Evolutionary conservation across 1,140 invertebrate species (phyloP), one percentile per base, ranked within the genome.

Genomic region (Rhagoletis zephyria): DNA sequence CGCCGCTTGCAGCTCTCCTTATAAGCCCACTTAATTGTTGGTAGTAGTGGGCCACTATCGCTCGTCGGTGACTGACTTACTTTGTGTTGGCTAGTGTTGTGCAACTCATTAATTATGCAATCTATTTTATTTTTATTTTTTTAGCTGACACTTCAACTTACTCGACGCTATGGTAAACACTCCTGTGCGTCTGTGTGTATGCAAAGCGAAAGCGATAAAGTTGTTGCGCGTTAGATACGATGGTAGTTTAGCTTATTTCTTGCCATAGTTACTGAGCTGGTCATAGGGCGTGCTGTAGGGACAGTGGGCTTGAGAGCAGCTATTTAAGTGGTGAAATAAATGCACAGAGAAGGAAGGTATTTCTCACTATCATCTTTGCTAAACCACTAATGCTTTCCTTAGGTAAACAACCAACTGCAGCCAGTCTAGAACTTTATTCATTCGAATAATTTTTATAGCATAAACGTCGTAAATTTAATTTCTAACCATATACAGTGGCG

Each of bases 101-200:
- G 74, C 74, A 81, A 81, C 74, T 81, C 74, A 81, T 81, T 81
- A 81, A 81, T 81, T 81, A 81, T 81, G 74, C 74, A 45, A 81
- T 81, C 30, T 30, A 30, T 30, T 30, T 30, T 30, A 0, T 30
- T 30, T 30, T 30, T 30, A 59, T 81, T 81, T 48, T 81, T 81
- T 81, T 81, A 81, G 74, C 48, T 81, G 74, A 16, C 74, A 81
- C 74, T 81, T 81, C 74, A 30, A 30, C 30, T 48, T 45, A 56
- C 9, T 56, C 74, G 16, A 19, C n/a, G 74, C 74, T 2, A 19
- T 56, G 51, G 74, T 30, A 19, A 9, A 42, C 48, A 81, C 45
- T 10, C 45, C 48, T 1, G 74, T 19, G 74, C 74, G 74, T 48
- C 14, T 81, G 48, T 56, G 19, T 81, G 74, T 56, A 81, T n/a